These are phyloP conservation scores for Atlantisia rogersi DNA, from an alignment of 2,113 vertebrate genomes.

Conservation along the genomic window DNA sequence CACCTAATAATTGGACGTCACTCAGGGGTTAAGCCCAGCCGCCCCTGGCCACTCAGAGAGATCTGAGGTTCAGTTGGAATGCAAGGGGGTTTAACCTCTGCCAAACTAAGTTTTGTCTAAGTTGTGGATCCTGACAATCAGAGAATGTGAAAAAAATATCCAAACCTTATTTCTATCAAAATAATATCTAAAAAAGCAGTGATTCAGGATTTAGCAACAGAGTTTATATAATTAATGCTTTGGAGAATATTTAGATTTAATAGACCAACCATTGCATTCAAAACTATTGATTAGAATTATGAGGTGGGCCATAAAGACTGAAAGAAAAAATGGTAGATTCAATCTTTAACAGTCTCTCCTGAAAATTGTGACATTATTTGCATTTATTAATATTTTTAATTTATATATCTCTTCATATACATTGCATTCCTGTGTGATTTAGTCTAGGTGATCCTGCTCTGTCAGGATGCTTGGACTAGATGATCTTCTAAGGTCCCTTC, in stretches of 20 bases:
- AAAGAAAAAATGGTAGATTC: neutral
- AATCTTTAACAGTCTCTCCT: neutral
- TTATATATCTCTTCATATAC: no score
- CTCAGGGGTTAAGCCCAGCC: no score
- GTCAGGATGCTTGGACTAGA: no score
- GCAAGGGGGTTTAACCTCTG: no score
- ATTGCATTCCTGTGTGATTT: no score
- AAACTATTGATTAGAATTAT: neutral
- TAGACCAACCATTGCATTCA: neutral
- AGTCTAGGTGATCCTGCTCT: no score
- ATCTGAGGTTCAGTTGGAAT: no score
- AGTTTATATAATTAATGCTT: neutral
- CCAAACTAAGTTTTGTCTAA: no score
- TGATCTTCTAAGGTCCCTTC: no score
- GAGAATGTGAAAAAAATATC: neutral
- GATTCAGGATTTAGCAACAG: neutral
- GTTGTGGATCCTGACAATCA: neutral
- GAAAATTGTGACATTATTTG: neutral
- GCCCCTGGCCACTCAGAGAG: no score
- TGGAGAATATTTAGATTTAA: neutral
- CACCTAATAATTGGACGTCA: no score
- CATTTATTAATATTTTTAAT: neutral
- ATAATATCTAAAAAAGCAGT: neutral
- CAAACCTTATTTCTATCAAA: neutral
- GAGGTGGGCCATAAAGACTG: neutral